A percentile compares a stretch with the other conserved stretches of the same genome.
phyloP scores from a whole-genome alignment of 2,113 vertebrate species.

The Ammodytes dubius region DNA sequence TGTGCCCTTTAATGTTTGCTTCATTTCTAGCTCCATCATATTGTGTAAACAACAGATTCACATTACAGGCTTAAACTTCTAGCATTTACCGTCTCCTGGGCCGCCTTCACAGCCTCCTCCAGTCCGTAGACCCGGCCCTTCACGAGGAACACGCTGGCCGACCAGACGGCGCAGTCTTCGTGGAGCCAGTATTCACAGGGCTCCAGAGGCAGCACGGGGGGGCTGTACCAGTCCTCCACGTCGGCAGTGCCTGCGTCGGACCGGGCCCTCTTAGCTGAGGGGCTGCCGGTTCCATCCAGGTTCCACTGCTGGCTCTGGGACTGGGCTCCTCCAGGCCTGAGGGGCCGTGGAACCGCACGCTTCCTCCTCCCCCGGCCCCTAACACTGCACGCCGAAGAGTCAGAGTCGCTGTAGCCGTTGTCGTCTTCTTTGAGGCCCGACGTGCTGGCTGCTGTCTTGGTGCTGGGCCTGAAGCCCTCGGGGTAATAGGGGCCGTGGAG shows the following conservation, averaged over 20 bases:
- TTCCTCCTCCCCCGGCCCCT: conserved; percentile 55
- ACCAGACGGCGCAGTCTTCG: conserved; percentile 87
- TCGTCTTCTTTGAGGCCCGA: conserved; percentile 62
- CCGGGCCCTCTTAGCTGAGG: conserved; percentile 70
- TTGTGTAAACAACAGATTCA: background rate
- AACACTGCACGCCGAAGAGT: conserved; percentile 68
- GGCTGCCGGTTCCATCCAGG: conserved; percentile 53
- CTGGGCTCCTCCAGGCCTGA: conserved; percentile 33
- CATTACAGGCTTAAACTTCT: background rate
- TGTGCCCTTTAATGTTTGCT: background rate
- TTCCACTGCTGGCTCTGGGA: conserved; percentile 41
- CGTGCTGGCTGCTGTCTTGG: conserved; percentile 57
- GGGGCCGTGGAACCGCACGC: conserved; percentile 18
- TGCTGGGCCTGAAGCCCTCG: conserved; percentile 72
- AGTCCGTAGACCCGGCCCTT: conserved; percentile 86
- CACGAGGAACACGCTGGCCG: conserved; percentile 85
- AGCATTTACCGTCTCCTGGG: conserved; percentile 82
- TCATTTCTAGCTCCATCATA: conserved; percentile 13
- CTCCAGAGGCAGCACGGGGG: conserved; percentile 81
- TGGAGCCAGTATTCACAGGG: conserved; percentile 86
- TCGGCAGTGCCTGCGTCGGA: conserved; percentile 28
- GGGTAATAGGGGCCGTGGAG: conserved; percentile 87
- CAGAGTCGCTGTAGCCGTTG: conserved; percentile 76
- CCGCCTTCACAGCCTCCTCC: conserved; percentile 82
- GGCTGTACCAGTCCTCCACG: conserved; percentile 83